Base-by-base conservation (phyloP, 2,888 invertebrate species). In the Oxyteleia sp. region DNA sequence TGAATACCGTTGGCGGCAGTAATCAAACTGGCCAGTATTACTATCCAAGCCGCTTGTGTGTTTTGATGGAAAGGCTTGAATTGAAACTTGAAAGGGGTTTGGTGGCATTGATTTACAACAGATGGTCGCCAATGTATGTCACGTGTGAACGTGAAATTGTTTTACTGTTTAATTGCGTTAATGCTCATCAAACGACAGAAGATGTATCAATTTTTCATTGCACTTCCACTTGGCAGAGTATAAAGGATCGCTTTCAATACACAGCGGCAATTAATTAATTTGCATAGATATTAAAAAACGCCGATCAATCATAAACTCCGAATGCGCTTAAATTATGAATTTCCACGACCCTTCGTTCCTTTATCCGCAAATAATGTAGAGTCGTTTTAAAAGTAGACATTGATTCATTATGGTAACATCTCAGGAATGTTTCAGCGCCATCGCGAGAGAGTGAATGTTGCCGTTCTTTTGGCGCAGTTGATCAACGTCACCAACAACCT, bases 1-100 rank as follows among this genome's bases (percentile, higher is more conserved):
- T 72, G 82, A 69, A 83, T 84, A 74, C 61, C 53, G 74, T 53
- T 64, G 66, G 59, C 57, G 55, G 66, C 61, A 79, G 82, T 85
- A 87, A 87, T 86, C 86, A 88, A 86, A 87, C 86, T 79, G 69
- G 35, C 78, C 84, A 32, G 85, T 81, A 85, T 87, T 86, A 83
- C 84, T 83, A 81, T 84, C 84, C 82, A 79, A 83, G 84, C 81
- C 81, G 86, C 87, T 88, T 85, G 85, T 86, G 87, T 83, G 84
- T 85, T 75, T 86, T 87, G 86, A 88, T 84, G 76, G 78, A 80
- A 69, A 74, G 69, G 82, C 78, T 80, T 74, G 80, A 69, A 71
- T 61, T 82, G 75, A 64, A 63, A 85, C 84, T 86, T 75, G 87
- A 87, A 87, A 87, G 85, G 88, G 86, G 66, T 59, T 75, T 51